Conservation (phyloP, 2,113 vertebrate species). For the Lycaon pictus region DNA sequence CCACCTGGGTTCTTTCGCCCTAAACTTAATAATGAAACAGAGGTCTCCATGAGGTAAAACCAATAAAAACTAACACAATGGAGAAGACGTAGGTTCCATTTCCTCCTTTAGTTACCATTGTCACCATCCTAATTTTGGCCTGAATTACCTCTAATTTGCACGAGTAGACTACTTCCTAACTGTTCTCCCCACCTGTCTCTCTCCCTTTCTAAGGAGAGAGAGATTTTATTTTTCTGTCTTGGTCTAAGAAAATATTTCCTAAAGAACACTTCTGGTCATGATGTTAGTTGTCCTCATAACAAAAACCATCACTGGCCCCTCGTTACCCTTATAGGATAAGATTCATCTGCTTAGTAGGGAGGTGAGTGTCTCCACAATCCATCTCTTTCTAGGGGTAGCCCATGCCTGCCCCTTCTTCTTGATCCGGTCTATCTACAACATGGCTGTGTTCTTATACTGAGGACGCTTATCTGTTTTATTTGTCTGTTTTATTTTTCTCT, state of each 20-base stretch:
- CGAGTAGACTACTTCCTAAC: not conserved
- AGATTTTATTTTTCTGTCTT: not conserved
- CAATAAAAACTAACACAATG: not conserved
- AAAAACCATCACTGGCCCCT: not conserved
- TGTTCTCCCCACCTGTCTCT: not conserved
- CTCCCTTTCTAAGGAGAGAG: not conserved
- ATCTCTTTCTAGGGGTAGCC: not conserved
- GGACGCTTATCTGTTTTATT: not conserved
- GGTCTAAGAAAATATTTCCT: not conserved
- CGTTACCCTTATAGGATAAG: not conserved
- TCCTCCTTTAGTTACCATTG: not conserved
- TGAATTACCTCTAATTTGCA: not conserved
- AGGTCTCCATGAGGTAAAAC: not conserved
- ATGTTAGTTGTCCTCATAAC: not conserved
- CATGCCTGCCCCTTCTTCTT: not conserved
- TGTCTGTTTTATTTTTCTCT: not conserved
- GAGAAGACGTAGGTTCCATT: not conserved
- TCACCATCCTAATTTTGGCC: not conserved
- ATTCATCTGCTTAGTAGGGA: not conserved
- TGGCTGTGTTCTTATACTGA: not conserved
- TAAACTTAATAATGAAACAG: not conserved
- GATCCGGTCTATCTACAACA: not conserved
- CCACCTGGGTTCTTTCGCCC: not conserved
- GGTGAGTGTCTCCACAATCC: not conserved
- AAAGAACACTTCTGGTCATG: not conserved